These are phyloP conservation scores for Rissa tridactyla DNA, from an alignment of 2,113 vertebrate species.

Conservation along the genomic window DNA sequence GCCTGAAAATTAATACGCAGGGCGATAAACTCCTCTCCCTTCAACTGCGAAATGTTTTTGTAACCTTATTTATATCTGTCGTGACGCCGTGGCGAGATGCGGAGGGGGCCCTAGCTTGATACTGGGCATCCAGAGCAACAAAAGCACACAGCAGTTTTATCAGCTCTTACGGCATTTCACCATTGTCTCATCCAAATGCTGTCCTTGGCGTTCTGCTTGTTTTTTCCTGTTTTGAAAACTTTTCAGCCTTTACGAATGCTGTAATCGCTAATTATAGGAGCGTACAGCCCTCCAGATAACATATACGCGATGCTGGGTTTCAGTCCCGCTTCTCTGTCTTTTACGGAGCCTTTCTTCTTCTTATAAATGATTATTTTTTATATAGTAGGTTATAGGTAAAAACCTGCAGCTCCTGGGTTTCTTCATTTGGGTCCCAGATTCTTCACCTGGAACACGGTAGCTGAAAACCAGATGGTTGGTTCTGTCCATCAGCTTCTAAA, in stretches of 20 bases:
- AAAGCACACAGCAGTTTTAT: background rate
- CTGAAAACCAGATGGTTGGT: background rate
- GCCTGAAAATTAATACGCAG: background rate
- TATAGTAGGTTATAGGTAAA: background rate
- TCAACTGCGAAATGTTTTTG: background rate
- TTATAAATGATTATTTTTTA: background rate
- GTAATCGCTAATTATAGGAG: background rate
- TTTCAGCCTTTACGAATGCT: background rate
- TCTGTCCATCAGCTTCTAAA: background rate
- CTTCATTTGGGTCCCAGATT: background rate
- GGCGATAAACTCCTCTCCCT: background rate
- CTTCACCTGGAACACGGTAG: background rate
- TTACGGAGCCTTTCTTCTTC: background rate
- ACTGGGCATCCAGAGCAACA: background rate
- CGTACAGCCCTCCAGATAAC: background rate
- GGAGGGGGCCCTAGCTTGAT: background rate
- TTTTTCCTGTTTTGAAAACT: slow-evolving; percentile 43
- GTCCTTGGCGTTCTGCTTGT: slow-evolving; percentile 39
- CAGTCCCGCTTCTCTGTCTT: background rate
- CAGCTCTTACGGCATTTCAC: background rate
- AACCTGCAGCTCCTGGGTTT: background rate
- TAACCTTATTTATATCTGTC: background rate
- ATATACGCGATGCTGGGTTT: background rate
- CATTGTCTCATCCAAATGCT: background rate
- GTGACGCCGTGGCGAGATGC: background rate